Conservation (phyloP, 2,113 vertebrate genomes). For the Lynx canadensis region DNA sequence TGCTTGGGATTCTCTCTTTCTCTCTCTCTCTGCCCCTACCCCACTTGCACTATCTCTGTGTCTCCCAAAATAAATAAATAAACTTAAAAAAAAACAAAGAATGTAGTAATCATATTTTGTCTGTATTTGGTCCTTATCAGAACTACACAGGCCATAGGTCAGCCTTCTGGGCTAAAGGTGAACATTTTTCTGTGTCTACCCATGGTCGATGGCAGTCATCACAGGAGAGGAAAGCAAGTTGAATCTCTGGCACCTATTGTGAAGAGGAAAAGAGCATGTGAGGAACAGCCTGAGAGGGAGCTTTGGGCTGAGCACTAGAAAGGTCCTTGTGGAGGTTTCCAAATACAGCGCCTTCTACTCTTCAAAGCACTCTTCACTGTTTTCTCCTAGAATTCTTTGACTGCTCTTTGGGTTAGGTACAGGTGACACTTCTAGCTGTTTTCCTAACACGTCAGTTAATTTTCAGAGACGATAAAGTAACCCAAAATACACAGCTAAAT, state of each 20-base stretch:
- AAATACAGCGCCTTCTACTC: not conserved
- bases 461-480: conserved; percentile 39
- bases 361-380: not conserved
- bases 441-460: conserved; percentile 24
- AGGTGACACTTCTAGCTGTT: conserved; percentile 19
- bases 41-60: too few relatives aligned
- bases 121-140: not conserved
- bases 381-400: not conserved
- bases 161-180: not conserved
- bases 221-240: not conserved
- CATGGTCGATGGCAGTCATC: not conserved
- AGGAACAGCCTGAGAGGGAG: not conserved
- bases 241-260: not conserved
- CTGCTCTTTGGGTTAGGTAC: not conserved
- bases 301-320: not conserved
- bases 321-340: not conserved
- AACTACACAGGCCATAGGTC: not conserved
- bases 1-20: too few relatives aligned
- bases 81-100: too few relatives aligned
- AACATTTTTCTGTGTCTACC: not conserved
- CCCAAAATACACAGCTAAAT: not conserved
- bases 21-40: too few relatives aligned
- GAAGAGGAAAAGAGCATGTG: not conserved
- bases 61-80: too few relatives aligned
- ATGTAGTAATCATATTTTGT: too few relatives aligned